phyloP scores from a whole-genome alignment of 2,113 vertebrate genomes.

The Gyps fulvus region DNA sequence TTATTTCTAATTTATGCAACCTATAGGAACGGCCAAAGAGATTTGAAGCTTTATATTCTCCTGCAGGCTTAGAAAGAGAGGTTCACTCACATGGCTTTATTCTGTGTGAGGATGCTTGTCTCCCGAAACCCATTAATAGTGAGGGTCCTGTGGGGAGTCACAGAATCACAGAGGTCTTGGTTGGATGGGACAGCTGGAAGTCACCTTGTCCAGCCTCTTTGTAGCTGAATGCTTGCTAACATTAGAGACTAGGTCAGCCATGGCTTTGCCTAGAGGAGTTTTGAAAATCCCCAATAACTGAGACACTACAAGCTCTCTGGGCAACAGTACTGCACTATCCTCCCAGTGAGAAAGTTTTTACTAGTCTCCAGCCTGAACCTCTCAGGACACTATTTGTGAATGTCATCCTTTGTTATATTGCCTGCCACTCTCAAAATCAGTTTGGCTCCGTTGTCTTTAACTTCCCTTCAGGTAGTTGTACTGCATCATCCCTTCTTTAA shows the following conservation, averaged over 20 bases:
- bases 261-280: not conserved
- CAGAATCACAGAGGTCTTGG: not conserved
- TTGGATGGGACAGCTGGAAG: not conserved
- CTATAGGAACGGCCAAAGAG: not conserved
- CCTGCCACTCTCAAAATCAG: not conserved
- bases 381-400: not conserved
- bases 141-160: not conserved
- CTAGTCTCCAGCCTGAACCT: not conserved
- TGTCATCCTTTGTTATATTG: not conserved
- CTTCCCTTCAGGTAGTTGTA: not conserved
- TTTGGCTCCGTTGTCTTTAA: not conserved
- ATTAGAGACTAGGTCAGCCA: not conserved
- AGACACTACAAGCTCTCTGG: not conserved
- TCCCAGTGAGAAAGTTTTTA: not conserved
- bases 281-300: not conserved
- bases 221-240: not conserved
- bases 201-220: not conserved
- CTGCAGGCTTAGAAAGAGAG: not conserved
- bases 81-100: not conserved
- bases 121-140: not conserved
- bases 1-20: not conserved
- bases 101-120: not conserved
- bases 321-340: not conserved
- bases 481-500: not conserved
- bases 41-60: not conserved